Conservation (phyloP, 2,797 vertebrate species). For the Pelodytes ibericus region DNA sequence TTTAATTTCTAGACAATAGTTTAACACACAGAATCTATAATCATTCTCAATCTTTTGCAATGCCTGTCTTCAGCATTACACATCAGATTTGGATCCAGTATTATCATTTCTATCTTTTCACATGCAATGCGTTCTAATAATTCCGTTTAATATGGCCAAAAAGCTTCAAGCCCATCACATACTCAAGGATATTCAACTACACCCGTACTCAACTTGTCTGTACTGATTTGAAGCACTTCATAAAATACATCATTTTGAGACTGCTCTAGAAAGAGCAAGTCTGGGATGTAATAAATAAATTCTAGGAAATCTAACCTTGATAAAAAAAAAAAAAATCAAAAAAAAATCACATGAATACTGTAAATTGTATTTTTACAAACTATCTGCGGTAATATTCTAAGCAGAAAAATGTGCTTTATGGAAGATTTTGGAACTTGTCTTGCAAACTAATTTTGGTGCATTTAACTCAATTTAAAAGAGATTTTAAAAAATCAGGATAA, state of each 20-base stretch:
- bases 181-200: constrained; percentile 71
- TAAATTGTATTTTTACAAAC: neutral
- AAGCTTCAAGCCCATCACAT: constrained; percentile 65
- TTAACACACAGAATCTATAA: neutral
- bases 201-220: constrained; percentile 65
- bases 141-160: constrained; percentile 73
- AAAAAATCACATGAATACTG: neutral
- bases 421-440: no score
- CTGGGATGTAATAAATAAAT: constrained; percentile 67
- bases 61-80: constrained; percentile 23
- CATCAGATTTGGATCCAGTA: constrained; percentile 66
- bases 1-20: neutral
- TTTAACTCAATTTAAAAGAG: no score
- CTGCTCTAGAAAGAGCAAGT: constrained; percentile 69
- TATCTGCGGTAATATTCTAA: no score
- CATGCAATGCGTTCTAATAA: constrained; percentile 72
- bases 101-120: constrained; percentile 55
- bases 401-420: no score
- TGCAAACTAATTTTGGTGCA: no score
- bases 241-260: constrained; percentile 72
- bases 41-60: constrained; percentile 24
- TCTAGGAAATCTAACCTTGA: constrained; percentile 70
- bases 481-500: no score
- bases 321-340: constrained; percentile 7
- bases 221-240: constrained; percentile 72